Evolutionary conservation across 1,140 invertebrate species (phyloP).

Genomic region (Drosophila ironensis): DNA sequence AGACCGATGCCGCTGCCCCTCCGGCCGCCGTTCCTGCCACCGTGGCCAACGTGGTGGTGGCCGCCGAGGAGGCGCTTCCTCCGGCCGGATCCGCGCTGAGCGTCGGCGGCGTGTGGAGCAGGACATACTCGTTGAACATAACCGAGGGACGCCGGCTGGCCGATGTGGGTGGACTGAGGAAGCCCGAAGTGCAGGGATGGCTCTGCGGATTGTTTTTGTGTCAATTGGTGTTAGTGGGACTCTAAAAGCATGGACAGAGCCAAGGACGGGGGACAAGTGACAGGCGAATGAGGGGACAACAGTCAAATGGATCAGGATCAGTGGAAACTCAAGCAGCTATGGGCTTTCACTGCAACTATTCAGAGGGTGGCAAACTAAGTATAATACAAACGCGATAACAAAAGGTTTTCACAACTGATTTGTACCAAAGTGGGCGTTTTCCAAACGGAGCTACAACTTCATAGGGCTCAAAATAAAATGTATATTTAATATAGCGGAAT

Average conservation of each 20-base stretch:
- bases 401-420: no score
- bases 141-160: slow-evolving; percentile 89
- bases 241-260: neutral
- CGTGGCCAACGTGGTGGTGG: slow-evolving; percentile 24
- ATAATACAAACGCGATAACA: no score
- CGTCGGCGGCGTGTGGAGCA: slow-evolving; percentile 86
- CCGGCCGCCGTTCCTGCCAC: slow-evolving; percentile 16
- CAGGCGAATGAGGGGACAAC: slow-evolving; percentile 7
- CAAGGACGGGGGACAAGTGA: neutral
- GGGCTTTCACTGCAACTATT: neutral
- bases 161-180: slow-evolving; percentile 85
- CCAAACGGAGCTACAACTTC: no score
- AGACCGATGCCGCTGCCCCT: slow-evolving; percentile 1
- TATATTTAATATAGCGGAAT: no score
- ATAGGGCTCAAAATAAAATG: no score
- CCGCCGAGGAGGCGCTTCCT: slow-evolving; percentile 6
- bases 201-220: slow-evolving; percentile 36
- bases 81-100: slow-evolving; percentile 60
- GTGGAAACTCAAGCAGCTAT: no score
- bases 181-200: slow-evolving; percentile 80
- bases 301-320: neutral
- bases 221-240: neutral
- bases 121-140: slow-evolving; percentile 93
- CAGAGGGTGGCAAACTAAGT: neutral
- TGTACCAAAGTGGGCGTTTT: no score